Base-by-base conservation (phyloP, 1,140 invertebrate species). In the Tigriopus japonicus region DNA sequence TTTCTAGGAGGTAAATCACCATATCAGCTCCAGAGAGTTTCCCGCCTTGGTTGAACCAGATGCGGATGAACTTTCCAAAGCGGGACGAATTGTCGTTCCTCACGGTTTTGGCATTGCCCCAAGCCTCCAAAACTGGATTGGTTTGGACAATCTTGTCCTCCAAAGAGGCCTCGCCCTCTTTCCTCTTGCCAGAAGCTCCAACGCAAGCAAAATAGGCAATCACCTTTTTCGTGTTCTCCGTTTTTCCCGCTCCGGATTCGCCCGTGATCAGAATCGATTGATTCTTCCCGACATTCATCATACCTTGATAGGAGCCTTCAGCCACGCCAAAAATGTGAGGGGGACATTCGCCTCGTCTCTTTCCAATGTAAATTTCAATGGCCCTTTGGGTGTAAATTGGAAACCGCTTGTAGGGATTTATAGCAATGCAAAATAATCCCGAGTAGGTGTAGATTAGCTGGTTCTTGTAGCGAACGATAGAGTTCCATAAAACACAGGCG, bases 61-160 rank as follows among this genome's bases (percentile, higher is more conserved):
- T 98, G 85, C 95, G 90, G 81, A 99, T 98, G 83, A 99, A 99
- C 88, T 99, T 92, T 90, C 87, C 87, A 85, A 93, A 92, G 83
- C 93, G 87, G 65, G 93, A 98, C 21, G 92, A 97, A 85, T 98
- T 97, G 78, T 98, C 93, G 77, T 98, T 97, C 87, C 93, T 88
- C 71, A 92, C 88, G 70, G 93, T 98, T 83, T 98, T 98, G 73
- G 93, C 93, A 80, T 97, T 98, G 88, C 93, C 93, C 74, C 95
- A 98, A 68, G 93, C 92, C 80, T 98, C 93, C 79, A 98, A 85
- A 69, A 98, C 93, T 70, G 93, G 93, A 77, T 98, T 98, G 75
- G 92, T 95, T 74, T 96, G 92, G 67, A 98, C 90, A 76, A 97
- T 91, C 76, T 97, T 93, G 80, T 97, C 92, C 79, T 96, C 92